Conservation (phyloP, 2,888 invertebrate genomes). For the Tetrapedia diversipes region DNA sequence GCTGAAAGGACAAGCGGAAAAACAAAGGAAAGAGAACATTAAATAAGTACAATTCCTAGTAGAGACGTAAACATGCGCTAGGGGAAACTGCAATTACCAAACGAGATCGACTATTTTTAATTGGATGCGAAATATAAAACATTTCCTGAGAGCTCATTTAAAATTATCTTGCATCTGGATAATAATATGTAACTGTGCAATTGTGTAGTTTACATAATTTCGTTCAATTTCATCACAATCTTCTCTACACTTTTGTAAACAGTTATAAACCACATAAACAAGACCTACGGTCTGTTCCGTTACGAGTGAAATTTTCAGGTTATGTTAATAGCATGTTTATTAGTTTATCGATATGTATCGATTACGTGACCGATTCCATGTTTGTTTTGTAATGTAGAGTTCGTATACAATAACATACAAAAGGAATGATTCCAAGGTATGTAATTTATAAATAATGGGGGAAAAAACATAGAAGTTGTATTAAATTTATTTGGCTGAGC, state of each 20-base stretch:
- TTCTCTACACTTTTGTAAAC: not conserved
- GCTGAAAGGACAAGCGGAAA: not conserved
- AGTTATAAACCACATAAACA: no score
- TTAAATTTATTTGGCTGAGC: not conserved
- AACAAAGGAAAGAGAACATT: constrained; percentile 15
- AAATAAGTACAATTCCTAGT: constrained; percentile 20
- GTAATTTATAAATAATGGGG: no score
- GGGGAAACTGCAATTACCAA: constrained; percentile 28
- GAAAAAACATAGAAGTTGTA: not conserved
- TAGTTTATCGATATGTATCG: not conserved
- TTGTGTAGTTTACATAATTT: not conserved
- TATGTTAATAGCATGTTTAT: not conserved
- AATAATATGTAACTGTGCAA: not conserved
- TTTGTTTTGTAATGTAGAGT: not conserved
- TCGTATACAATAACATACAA: not conserved
- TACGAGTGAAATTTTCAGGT: not conserved
- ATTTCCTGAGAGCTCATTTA: constrained; percentile 12
- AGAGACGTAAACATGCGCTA: constrained; percentile 12
- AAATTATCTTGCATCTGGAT: not conserved
- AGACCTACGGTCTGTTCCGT: no score
- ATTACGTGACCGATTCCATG: not conserved
- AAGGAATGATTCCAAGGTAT: no score
- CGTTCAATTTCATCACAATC: not conserved
- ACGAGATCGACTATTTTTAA: constrained; percentile 31
- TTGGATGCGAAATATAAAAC: constrained; percentile 16